A percentile compares a stretch with the other conserved stretches of the same genome.
Conservation (phyloP, 2,888 invertebrate genomes). For the Drosophila kanekoi region DNA sequence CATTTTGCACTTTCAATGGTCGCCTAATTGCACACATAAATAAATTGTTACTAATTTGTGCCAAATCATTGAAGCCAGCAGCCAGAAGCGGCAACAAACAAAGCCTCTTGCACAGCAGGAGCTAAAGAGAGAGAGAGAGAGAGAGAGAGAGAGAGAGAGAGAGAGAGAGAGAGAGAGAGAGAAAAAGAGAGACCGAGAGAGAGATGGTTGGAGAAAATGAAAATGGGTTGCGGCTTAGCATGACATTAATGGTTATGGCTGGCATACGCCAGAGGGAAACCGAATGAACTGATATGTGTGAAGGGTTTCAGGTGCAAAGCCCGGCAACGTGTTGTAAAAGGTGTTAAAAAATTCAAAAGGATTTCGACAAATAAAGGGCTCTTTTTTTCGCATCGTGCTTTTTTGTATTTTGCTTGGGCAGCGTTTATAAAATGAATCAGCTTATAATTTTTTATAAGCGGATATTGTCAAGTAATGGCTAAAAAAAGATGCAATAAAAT, state of each 20-base stretch:
- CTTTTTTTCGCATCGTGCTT: slow-evolving; percentile 1
- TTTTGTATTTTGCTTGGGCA: neutral
- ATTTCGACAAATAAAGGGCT: slow-evolving; percentile 15
- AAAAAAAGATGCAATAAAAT: slow-evolving; percentile 4
- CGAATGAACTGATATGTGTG: slow-evolving; percentile 47
- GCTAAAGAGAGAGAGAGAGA: neutral
- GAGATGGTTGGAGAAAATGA: slow-evolving; percentile 26
- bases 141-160: neutral
- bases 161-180: neutral
- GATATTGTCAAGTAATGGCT: slow-evolving; percentile 16
- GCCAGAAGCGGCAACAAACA: slow-evolving; percentile 21
- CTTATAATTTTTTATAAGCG: slow-evolving; percentile 21
- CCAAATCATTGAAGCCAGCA: slow-evolving; percentile 55
- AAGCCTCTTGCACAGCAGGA: slow-evolving; percentile 19
- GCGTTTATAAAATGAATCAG: slow-evolving; percentile 12
- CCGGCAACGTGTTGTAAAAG: slow-evolving; percentile 18
- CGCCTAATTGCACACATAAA: slow-evolving; percentile 69
- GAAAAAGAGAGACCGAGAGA: neutral
- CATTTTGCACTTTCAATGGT: slow-evolving; percentile 44
- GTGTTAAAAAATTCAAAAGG: slow-evolving; percentile 34
- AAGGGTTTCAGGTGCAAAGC: slow-evolving; percentile 31
- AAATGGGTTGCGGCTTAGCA: slow-evolving; percentile 55
- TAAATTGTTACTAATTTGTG: slow-evolving; percentile 72
- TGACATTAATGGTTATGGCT: slow-evolving; percentile 46
- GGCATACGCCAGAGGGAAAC: slow-evolving; percentile 11